These are phyloP conservation scores for Encarsia formosa DNA, from an alignment of 2,888 invertebrate genomes.

Conservation along the genomic window DNA sequence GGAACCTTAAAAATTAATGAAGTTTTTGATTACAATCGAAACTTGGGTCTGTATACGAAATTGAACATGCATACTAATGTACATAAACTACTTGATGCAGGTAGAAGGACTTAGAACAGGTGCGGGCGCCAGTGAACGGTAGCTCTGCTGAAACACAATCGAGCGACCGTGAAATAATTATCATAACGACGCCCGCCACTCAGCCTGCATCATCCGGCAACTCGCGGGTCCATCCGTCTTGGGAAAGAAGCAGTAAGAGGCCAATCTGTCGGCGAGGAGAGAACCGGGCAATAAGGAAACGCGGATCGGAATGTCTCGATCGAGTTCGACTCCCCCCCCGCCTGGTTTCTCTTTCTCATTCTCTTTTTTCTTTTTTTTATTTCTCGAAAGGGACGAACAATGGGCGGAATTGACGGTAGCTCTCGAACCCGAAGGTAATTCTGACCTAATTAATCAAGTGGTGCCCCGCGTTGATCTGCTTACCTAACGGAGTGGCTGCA, in stretches of 20 bases:
- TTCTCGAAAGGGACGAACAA: too few relatives aligned
- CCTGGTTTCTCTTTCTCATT: neutral
- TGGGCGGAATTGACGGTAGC: too few relatives aligned
- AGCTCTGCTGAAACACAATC: conserved; percentile 30
- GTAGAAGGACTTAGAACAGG: neutral
- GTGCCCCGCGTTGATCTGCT: too few relatives aligned
- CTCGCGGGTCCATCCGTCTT: conserved; percentile 11
- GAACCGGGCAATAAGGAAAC: conserved; percentile 45
- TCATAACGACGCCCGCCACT: conserved; percentile 43
- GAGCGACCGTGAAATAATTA: conserved; percentile 44
- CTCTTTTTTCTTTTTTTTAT: neutral
- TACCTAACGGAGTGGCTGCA: too few relatives aligned
- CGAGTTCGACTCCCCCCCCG: conserved; percentile 12
- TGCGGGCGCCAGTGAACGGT: neutral
- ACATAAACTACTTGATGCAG: too few relatives aligned
- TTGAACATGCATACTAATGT: too few relatives aligned
- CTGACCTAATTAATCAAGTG: too few relatives aligned
- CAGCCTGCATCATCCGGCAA: neutral
- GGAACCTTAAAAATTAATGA: too few relatives aligned
- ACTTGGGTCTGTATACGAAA: too few relatives aligned
- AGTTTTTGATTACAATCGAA: too few relatives aligned
- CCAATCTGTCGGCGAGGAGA: conserved; percentile 8
- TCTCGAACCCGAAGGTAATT: too few relatives aligned
- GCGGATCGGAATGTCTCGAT: conserved; percentile 45
- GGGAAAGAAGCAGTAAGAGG: neutral